Conservation (phyloP, 1,140 invertebrate species). For the Asobara japonica region DNA sequence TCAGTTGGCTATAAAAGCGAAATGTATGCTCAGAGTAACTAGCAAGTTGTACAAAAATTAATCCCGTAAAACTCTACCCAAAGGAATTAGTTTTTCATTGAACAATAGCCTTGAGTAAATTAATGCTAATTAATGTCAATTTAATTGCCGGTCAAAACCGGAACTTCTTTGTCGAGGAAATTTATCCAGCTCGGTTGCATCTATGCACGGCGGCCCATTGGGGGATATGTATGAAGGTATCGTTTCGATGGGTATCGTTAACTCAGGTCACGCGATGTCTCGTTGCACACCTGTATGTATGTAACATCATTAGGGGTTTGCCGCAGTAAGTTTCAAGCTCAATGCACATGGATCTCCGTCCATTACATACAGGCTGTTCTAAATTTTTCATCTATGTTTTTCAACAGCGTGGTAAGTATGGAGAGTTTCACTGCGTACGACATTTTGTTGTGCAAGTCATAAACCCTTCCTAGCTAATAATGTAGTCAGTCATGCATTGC, state of each 20-base stretch:
- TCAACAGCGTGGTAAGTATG: too few species aligned
- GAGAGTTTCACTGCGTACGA: too few species aligned
- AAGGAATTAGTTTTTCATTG: background rate
- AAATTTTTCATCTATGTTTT: too few species aligned
- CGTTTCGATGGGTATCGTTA: constrained; percentile 1
- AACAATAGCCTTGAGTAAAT: background rate
- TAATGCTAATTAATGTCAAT: constrained; percentile 12
- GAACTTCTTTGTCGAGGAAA: constrained; percentile 26
- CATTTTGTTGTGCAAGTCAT: too few species aligned
- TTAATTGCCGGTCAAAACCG: background rate
- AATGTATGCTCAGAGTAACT: background rate
- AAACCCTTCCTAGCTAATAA: too few species aligned
- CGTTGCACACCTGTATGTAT: constrained; percentile 19
- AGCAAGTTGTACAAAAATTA: background rate
- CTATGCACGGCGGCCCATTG: background rate
- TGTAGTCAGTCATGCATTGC: too few species aligned
- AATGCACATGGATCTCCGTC: background rate
- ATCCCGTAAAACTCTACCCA: background rate
- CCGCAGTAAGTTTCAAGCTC: background rate
- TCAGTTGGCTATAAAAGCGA: background rate
- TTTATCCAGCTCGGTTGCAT: constrained; percentile 11
- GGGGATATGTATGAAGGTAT: constrained; percentile 18
- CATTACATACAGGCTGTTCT: too few species aligned
- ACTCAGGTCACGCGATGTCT: constrained; percentile 25
- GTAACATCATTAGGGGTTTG: background rate